Conservation (phyloP, 2,888 invertebrate genomes). For the Cephus nigrinus region DNA sequence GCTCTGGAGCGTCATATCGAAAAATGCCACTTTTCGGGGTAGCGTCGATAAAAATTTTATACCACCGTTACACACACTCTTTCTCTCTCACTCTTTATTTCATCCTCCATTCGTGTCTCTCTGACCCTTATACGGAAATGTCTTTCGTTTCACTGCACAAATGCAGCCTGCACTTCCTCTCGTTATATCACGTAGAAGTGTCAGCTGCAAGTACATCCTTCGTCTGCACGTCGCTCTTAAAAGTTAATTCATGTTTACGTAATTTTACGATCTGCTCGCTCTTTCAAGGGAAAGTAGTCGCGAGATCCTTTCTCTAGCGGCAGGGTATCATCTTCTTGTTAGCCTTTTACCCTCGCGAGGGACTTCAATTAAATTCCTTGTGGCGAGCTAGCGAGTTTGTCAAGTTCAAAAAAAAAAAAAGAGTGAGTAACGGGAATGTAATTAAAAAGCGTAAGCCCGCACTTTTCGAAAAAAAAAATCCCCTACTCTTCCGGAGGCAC, state of each 20-base stretch:
- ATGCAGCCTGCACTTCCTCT: neutral
- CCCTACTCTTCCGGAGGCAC: neutral
- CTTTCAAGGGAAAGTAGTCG: neutral
- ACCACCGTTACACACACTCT: neutral
- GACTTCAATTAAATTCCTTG: constrained; percentile 41
- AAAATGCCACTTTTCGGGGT: constrained; percentile 30
- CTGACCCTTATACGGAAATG: neutral
- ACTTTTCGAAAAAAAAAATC: constrained; percentile 35
- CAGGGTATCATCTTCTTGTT: neutral
- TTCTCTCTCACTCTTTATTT: neutral
- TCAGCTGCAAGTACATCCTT: neutral
- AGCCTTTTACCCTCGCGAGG: neutral
- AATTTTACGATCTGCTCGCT: neutral
- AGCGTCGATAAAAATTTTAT: neutral
- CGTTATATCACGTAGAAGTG: neutral
- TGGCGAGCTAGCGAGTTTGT: constrained; percentile 25
- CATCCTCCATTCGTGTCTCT: constrained; percentile 10
- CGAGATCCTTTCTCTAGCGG: neutral
- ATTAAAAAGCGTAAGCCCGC: constrained; percentile 46
- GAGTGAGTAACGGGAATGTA: constrained; percentile 32
- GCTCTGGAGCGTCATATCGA: constrained; percentile 41
- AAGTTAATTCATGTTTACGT: neutral
- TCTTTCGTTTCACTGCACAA: neutral
- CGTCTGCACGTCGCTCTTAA: neutral
- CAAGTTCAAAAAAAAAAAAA: constrained; percentile 20